Conservation (phyloP, 2,113 vertebrate species). For the Hemiscyllium ocellatum region DNA sequence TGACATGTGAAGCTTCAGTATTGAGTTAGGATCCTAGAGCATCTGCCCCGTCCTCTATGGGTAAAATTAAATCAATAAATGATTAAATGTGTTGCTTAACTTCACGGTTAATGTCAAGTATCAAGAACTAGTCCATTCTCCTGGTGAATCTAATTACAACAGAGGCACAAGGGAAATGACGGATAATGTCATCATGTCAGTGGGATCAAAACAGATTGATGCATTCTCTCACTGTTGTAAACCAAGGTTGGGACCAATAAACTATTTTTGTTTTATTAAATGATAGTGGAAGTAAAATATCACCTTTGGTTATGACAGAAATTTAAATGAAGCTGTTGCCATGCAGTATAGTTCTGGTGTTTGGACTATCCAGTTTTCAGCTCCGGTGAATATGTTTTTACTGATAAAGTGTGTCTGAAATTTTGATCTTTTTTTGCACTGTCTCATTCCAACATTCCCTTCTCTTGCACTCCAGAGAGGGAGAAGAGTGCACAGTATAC, state of each 20-base stretch:
- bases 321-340: not conserved
- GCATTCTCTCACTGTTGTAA: constrained; percentile 46
- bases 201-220: constrained; percentile 46
- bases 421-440: not conserved
- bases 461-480: no score
- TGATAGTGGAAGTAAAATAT: not conserved
- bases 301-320: not conserved
- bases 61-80: constrained; percentile 67
- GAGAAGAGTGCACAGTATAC: not conserved
- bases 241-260: not conserved
- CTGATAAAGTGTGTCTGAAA: not conserved
- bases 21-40: not conserved
- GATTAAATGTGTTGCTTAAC: constrained; percentile 66
- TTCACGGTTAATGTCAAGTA: constrained; percentile 66
- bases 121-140: constrained; percentile 69
- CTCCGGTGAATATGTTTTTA: not conserved
- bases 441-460: not conserved
- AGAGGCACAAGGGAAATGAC: constrained; percentile 59
- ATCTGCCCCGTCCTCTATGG: not conserved
- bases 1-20: not conserved
- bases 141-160: constrained; percentile 69
- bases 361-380: not conserved
- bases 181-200: constrained; percentile 48
- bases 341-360: not conserved
- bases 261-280: constrained; percentile 29